phyloP scores from a whole-genome alignment of 2,888 invertebrate genomes.

The Caenorhabditis sp. region DNA sequence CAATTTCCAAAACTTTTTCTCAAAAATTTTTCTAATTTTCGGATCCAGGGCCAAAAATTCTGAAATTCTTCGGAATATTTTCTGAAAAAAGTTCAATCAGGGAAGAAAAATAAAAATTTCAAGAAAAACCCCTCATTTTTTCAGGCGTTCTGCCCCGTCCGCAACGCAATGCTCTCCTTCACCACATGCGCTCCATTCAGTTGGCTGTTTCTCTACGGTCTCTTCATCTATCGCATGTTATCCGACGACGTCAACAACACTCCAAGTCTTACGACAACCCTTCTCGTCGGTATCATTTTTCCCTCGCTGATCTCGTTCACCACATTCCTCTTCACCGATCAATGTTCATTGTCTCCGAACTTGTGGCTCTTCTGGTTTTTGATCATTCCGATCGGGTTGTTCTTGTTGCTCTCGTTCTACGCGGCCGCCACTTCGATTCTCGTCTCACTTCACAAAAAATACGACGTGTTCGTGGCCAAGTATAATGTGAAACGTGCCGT shows the following conservation, averaged over 20 bases:
- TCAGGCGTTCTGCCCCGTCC: conserved; percentile 60
- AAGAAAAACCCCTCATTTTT: no score
- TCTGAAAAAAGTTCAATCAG: no score
- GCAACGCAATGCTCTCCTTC: conserved; percentile 63
- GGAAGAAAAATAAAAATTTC: no score
- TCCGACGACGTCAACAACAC: conserved; percentile 37
- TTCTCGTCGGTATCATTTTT: conserved; percentile 58
- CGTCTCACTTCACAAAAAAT: conserved; percentile 63
- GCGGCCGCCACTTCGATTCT: conserved; percentile 62
- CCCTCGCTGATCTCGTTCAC: conserved; percentile 54
- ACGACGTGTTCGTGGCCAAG: conserved; percentile 58
- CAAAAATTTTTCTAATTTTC: no score
- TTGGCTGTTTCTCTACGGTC: conserved; percentile 66
- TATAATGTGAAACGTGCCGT: conserved; percentile 55
- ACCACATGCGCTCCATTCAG: conserved; percentile 58
- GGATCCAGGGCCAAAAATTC: no score
- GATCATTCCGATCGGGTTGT: conserved; percentile 55
- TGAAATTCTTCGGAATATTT: no score
- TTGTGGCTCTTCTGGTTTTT: conserved; percentile 64
- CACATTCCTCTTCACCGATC: conserved; percentile 53
- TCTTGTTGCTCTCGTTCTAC: conserved; percentile 65
- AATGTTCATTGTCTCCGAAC: conserved; percentile 50
- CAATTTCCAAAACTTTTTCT: no score
- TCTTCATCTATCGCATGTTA: conserved; percentile 59
- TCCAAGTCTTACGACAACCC: conserved; percentile 49